Conservation (phyloP, 2,113 vertebrate genomes). For the Rhinoderma darwinii region DNA sequence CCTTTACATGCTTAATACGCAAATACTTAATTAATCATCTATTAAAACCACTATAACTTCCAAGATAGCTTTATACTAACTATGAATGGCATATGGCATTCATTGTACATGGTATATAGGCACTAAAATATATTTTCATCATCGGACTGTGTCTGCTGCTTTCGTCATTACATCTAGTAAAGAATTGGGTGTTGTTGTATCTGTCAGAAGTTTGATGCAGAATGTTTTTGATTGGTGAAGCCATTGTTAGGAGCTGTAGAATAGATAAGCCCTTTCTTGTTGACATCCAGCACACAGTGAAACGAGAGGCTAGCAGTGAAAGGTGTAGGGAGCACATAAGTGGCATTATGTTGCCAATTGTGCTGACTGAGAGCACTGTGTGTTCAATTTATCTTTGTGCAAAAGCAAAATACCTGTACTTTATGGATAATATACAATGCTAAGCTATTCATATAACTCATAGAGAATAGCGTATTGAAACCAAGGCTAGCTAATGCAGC, state of each 20-base stretch:
- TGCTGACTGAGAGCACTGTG: conserved; percentile 21
- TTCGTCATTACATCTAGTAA: not conserved
- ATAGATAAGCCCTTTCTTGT: conserved; percentile 53
- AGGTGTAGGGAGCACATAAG: conserved; percentile 30
- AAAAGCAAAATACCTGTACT: conserved; percentile 16
- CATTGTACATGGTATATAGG: too few relatives aligned
- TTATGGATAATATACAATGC: conserved; percentile 6
- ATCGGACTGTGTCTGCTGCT: not conserved
- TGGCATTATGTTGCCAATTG: conserved; percentile 35
- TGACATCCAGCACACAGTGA: conserved; percentile 39
- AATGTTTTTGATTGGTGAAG: conserved; percentile 44
- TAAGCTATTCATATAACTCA: conserved; percentile 31
- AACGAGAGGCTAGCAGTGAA: conserved; percentile 46
- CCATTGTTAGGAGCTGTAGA: conserved; percentile 48
- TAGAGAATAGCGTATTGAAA: conserved; percentile 10
- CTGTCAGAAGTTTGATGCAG: conserved; percentile 28
- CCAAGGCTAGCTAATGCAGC: conserved; percentile 27
- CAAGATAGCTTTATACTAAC: not conserved
- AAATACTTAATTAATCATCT: not conserved
- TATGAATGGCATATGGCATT: not conserved
- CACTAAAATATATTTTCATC: not conserved
- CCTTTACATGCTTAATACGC: not conserved
- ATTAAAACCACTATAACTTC: not conserved
- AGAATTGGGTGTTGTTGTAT: not conserved
- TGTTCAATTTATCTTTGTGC: conserved; percentile 36